Conservation (phyloP, 2,113 vertebrate genomes). For the Aythya baeri region DNA sequence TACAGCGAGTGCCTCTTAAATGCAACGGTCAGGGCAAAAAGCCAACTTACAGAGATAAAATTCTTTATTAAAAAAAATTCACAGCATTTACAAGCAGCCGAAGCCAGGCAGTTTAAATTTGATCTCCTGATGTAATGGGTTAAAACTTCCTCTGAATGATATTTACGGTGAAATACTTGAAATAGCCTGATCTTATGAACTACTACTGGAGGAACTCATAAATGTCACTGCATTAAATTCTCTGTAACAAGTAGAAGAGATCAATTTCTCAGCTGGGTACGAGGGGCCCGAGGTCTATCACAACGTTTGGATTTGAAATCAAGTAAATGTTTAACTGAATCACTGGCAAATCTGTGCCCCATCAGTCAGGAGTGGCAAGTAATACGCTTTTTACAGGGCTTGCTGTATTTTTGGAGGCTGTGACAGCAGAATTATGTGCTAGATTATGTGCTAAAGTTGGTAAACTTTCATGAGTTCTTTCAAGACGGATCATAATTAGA, state of each 20-base stretch:
- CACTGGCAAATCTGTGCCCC: not conserved
- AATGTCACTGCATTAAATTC: slow-evolving; percentile 6
- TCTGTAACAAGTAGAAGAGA: not conserved
- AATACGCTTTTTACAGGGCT: not conserved
- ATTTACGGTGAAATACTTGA: not conserved
- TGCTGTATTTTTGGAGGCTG: not conserved
- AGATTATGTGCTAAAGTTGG: not conserved
- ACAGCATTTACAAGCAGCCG: not conserved
- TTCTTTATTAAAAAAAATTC: not conserved
- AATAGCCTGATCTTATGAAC: not conserved
- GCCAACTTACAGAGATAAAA: not conserved
- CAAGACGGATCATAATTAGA: not conserved
- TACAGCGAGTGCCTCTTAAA: not conserved
- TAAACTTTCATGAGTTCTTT: not conserved
- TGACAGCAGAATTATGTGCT: not conserved
- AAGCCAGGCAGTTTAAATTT: not conserved
- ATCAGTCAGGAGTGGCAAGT: not conserved
- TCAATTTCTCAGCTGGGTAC: not conserved
- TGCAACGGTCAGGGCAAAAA: not conserved
- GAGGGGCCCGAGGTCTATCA: not conserved
- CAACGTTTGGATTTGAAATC: not conserved
- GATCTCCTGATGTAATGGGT: not conserved
- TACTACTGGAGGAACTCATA: not conserved
- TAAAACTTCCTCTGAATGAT: not conserved
- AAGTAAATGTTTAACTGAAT: not conserved